Percentiles rank a stretch among this genome's conserved stretches.
Conservation (phyloP, 2,888 invertebrate species). For the Dermolepida albohirtum region DNA sequence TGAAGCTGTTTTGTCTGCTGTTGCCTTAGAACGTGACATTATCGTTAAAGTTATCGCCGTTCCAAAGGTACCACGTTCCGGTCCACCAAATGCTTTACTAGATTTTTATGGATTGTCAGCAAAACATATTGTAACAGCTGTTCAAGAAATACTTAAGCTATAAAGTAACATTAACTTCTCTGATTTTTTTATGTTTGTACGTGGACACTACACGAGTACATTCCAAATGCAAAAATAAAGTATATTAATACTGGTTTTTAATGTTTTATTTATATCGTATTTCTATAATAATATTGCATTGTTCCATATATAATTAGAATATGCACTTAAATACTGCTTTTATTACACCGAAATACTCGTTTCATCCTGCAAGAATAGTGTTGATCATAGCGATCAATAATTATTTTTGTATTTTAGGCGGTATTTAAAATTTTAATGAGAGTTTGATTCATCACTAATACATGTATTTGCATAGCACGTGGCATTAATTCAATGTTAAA, state of each 20-base stretch:
- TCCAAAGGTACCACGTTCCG: conserved; percentile 88
- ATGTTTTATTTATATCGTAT: background rate
- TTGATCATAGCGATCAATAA: too few species aligned
- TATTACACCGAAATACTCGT: too few species aligned
- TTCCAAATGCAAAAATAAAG: background rate
- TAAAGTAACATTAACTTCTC: conserved; percentile 2
- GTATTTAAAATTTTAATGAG: too few species aligned
- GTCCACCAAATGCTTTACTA: conserved; percentile 86
- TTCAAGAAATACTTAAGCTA: conserved; percentile 71
- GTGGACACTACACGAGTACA: conserved; percentile 13
- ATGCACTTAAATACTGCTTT: too few species aligned
- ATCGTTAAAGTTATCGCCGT: conserved; percentile 86
- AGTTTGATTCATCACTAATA: too few species aligned
- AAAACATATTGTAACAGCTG: conserved; percentile 80
- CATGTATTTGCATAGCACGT: too few species aligned
- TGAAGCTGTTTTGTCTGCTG: conserved; percentile 90
- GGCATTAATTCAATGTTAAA: too few species aligned
- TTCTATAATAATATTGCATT: too few species aligned
- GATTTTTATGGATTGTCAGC: conserved; percentile 92
- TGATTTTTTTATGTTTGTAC: conserved; percentile 12
- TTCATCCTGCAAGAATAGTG: too few species aligned
- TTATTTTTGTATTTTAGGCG: too few species aligned
- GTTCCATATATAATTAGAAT: too few species aligned
- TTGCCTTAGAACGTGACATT: conserved; percentile 78
- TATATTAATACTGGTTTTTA: background rate